Conservation (phyloP, 2,797 vertebrate genomes). For the Thunnus albacares region DNA sequence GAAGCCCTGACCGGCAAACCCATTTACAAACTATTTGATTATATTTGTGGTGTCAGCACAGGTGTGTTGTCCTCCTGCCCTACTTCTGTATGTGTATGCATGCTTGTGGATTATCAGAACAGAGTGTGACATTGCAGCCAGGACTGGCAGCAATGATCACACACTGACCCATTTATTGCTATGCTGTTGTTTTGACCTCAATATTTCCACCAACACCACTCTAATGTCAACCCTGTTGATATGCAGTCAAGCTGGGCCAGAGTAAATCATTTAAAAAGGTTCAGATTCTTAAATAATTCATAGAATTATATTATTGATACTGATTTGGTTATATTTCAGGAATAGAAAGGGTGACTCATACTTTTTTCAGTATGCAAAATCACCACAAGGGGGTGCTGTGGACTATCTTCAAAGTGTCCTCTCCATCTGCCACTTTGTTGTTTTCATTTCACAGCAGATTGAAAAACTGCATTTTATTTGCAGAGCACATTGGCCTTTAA, state of each 20-base stretch:
- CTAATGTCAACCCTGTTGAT: neutral
- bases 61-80: slow-evolving; percentile 82
- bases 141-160: slow-evolving; percentile 42
- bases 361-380: neutral
- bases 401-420: slow-evolving; percentile 3
- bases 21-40: slow-evolving; percentile 95
- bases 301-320: neutral
- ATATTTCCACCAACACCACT: slow-evolving; percentile 14
- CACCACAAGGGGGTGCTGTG: slow-evolving; percentile 66
- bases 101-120: slow-evolving; percentile 59
- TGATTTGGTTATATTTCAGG: neutral
- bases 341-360: neutral
- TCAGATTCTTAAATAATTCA: neutral
- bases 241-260: neutral
- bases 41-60: slow-evolving; percentile 98
- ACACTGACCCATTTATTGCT: slow-evolving; percentile 64
- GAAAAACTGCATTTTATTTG: slow-evolving; percentile 41
- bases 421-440: slow-evolving; percentile 4
- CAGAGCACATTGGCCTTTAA: slow-evolving; percentile 50
- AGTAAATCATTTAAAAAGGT: neutral
- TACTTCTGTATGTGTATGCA: slow-evolving; percentile 40
- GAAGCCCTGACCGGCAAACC: slow-evolving; percentile 94
- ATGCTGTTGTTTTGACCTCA: slow-evolving; percentile 55
- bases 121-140: slow-evolving; percentile 19
- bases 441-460: slow-evolving; percentile 40